These are phyloP conservation scores for Drepana arcuata DNA, from an alignment of 1,140 invertebrate species.

Conservation along the genomic window DNA sequence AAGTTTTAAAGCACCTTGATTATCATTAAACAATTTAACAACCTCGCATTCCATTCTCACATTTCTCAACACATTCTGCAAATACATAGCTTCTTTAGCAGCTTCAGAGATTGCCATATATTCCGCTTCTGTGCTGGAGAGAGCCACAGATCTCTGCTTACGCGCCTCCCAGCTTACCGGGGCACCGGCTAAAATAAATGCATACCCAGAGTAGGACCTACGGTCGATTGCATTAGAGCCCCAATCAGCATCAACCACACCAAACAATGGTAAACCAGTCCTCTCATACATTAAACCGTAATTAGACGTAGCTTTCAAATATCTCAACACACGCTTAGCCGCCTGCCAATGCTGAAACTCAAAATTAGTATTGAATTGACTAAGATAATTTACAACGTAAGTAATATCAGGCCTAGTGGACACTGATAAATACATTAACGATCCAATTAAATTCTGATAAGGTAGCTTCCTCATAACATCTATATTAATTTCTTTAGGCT, in stretches of 20 bases:
- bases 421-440: conserved; percentile 37
- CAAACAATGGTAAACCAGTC: conserved; percentile 15
- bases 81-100: conserved; percentile 14
- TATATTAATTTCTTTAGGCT: conserved; percentile 5
- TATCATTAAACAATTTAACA: conserved; percentile 19
- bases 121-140: conserved; percentile 15
- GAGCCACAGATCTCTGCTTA: conserved; percentile 18
- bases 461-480: conserved; percentile 10
- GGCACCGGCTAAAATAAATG: conserved; percentile 17
- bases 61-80: conserved; percentile 8
- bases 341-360: conserved; percentile 14
- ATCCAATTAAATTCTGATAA: conserved; percentile 34
- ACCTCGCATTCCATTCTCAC: conserved; percentile 8
- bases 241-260: conserved; percentile 39
- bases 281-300: conserved; percentile 13
- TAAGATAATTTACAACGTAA: conserved; percentile 26
- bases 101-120: conserved; percentile 9
- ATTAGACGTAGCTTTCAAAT: conserved; percentile 25
- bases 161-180: conserved; percentile 11
- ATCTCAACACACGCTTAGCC: conserved; percentile 29
- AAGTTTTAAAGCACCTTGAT: conserved; percentile 14
- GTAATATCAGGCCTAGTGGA: conserved; percentile 45
- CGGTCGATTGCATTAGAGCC: conserved; percentile 26
- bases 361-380: conserved; percentile 26
- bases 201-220: conserved; percentile 29